phyloP scores from a whole-genome alignment of 2,888 invertebrate genomes.

The Hydrotaea diabolus region DNA sequence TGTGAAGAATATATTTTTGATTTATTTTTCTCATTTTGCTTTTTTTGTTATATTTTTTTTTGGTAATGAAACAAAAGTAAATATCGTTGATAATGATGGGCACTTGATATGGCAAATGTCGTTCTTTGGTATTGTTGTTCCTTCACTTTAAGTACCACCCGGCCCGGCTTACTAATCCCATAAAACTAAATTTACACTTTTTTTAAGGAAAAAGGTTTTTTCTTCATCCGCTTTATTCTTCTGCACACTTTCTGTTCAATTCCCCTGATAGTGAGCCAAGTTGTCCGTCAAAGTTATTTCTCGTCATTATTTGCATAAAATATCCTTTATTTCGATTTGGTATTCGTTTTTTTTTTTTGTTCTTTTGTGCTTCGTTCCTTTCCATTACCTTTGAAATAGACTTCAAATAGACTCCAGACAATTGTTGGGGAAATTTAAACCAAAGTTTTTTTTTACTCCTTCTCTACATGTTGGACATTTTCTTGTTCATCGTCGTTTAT shows the following conservation, averaged over 20 bases:
- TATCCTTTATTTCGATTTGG: slow-evolving; percentile 8
- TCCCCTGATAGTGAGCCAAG: slow-evolving; percentile 57
- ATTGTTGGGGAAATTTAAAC: slow-evolving; percentile 57
- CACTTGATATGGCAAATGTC: slow-evolving; percentile 24
- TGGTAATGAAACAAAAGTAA: slow-evolving; percentile 2
- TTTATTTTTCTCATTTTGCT: slow-evolving; percentile 46
- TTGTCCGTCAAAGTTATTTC: slow-evolving; percentile 65
- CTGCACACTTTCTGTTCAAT: slow-evolving; percentile 12
- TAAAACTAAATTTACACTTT: slow-evolving; percentile 53
- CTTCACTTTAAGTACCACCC: not conserved
- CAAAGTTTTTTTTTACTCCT: slow-evolving; percentile 35
- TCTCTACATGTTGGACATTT: slow-evolving; percentile 1
- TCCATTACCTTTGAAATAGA: slow-evolving; percentile 58
- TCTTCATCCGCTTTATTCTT: slow-evolving; percentile 5
- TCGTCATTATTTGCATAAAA: slow-evolving; percentile 62
- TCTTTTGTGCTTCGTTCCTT: slow-evolving; percentile 47
- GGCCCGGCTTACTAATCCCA: slow-evolving; percentile 49
- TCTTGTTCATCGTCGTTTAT: slow-evolving; percentile 2
- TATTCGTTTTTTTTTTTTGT: not conserved
- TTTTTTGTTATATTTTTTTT: not conserved
- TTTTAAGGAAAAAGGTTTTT: slow-evolving; percentile 30
- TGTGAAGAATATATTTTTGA: slow-evolving; percentile 57
- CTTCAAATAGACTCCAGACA: slow-evolving; percentile 63
- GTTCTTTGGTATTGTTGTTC: not conserved
- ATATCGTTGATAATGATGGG: slow-evolving; percentile 32